phyloP scores from a whole-genome alignment of 1,140 invertebrate genomes.

The Drosophila arizonae region DNA sequence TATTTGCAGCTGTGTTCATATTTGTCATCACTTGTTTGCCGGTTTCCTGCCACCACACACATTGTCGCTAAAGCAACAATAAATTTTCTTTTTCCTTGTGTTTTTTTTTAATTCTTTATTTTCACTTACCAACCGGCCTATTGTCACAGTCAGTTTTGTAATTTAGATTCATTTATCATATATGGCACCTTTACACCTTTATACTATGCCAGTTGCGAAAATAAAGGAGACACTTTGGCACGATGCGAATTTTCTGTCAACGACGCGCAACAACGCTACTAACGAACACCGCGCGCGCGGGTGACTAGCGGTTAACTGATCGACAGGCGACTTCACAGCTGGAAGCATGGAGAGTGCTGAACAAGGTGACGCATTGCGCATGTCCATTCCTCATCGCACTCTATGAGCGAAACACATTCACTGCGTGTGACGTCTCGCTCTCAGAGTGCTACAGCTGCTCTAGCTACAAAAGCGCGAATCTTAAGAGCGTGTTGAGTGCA shows the following conservation, averaged over 20 bases:
- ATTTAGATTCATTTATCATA: conserved; percentile 43
- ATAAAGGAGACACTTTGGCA: conserved; percentile 23
- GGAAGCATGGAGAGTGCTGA: conserved; percentile 25
- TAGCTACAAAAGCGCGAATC: background rate
- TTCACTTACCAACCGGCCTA: conserved; percentile 42
- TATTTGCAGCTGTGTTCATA: conserved; percentile 29
- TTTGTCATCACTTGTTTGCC: conserved; percentile 41
- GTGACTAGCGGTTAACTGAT: conserved; percentile 52
- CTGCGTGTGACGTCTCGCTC: background rate
- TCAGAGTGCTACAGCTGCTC: background rate
- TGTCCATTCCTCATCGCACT: background rate
- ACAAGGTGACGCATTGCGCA: conserved; percentile 39
- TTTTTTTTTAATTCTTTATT: background rate
- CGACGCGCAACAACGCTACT: conserved; percentile 21
- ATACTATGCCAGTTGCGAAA: conserved; percentile 25
- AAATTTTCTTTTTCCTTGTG: conserved; percentile 9
- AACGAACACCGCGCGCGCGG: conserved; percentile 47
- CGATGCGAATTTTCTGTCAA: conserved; percentile 21
- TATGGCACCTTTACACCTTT: conserved; percentile 30
- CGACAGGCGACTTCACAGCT: conserved; percentile 40
- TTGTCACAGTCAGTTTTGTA: conserved; percentile 24
- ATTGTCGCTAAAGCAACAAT: conserved; percentile 5
- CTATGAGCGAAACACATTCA: background rate
- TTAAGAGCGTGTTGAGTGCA: background rate
- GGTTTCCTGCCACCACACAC: conserved; percentile 13